Evolutionary conservation across 35 echinoderm and acorn worm species (phyloP).

Genomic region (Anneissia japonica): DNA sequence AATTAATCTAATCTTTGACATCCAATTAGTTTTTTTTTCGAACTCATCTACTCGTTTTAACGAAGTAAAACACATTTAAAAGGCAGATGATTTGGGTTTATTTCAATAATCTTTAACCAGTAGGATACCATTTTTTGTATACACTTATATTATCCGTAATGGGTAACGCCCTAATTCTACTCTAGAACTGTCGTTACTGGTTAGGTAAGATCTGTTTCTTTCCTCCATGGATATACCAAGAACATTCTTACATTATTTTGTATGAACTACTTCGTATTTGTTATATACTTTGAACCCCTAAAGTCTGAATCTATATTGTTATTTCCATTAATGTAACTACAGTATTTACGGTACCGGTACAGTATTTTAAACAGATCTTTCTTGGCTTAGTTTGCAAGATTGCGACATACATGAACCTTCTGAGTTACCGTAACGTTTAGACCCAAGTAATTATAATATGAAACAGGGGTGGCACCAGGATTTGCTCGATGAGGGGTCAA

Average conservation of each 20-base stretch:
- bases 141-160: background rate
- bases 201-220: background rate
- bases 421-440: background rate
- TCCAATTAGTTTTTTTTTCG: background rate
- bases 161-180: background rate
- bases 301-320: too few relatives aligned
- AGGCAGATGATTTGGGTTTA: background rate
- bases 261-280: background rate
- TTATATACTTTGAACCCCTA: too few relatives aligned
- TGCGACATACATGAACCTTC: background rate
- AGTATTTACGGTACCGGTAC: too few relatives aligned
- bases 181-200: background rate
- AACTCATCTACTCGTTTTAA: background rate
- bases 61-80: background rate
- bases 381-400: background rate
- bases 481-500: too few relatives aligned
- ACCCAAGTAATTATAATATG: background rate
- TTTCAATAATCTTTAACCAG: background rate
- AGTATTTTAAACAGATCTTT: background rate
- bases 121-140: background rate
- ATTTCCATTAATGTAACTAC: background rate
- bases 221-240: too few relatives aligned
- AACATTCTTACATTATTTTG: background rate
- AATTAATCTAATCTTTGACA: background rate
- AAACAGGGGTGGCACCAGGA: too few relatives aligned